phyloP scores from a whole-genome alignment of 2,113 vertebrate genomes.

The Festucalex cinctus region DNA sequence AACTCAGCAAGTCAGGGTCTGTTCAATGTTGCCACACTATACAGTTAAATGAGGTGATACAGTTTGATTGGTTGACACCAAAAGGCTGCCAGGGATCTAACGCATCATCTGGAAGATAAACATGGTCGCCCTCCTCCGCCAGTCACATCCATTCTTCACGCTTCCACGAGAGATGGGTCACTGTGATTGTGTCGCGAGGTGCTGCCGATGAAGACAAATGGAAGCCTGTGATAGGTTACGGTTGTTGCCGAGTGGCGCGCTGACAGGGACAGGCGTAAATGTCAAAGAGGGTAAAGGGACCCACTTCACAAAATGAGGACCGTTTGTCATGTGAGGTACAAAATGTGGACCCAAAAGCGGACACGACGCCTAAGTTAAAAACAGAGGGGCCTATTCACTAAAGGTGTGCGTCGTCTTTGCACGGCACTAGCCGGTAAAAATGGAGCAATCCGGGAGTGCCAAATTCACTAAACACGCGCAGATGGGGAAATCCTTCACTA shows the following conservation, averaged over 20 bases:
- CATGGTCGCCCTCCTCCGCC: background rate
- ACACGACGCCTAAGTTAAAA: no score
- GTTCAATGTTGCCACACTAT: constrained; percentile 33
- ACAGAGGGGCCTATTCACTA: no score
- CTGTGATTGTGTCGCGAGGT: constrained; percentile 27
- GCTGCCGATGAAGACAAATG: constrained; percentile 48
- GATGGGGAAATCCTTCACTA: no score
- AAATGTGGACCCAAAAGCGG: no score
- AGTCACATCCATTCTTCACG: constrained; percentile 36
- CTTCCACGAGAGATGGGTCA: constrained; percentile 14
- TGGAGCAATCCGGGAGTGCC: no score
- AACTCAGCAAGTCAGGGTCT: constrained; percentile 26
- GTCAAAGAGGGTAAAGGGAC: constrained; percentile 22
- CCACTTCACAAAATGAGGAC: background rate
- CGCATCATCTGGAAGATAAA: constrained; percentile 41
- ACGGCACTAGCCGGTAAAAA: no score
- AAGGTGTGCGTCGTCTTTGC: no score
- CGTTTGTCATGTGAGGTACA: background rate
- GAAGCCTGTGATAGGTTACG: constrained; percentile 22
- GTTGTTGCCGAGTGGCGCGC: constrained; percentile 13
- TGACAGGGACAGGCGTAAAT: constrained; percentile 22
- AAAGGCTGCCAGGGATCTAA: constrained; percentile 28
- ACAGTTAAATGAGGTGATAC: constrained; percentile 45
- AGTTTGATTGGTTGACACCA: constrained; percentile 49
- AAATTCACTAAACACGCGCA: no score